A percentile compares a stretch with the other conserved stretches of the same genome.
Evolutionary conservation across 2,797 vertebrate genomes (phyloP).

Genomic region (Antrozous pallidus): DNA sequence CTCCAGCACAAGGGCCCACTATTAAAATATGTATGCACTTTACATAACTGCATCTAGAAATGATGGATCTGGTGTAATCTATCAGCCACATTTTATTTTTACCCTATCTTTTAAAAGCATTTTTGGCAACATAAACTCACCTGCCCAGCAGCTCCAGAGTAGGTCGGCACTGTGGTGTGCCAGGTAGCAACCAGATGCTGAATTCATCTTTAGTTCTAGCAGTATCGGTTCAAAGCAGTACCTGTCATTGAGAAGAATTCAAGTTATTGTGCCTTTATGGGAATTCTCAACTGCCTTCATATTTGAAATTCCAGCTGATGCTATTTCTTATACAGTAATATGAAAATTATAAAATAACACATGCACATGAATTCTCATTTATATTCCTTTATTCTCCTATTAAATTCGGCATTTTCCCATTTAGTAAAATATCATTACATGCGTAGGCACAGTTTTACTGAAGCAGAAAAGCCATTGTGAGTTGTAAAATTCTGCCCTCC

Average conservation of each 20-base stretch:
- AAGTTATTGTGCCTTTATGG: not conserved
- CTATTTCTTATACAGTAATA: not conserved
- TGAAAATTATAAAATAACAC: not conserved
- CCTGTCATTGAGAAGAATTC: not conserved
- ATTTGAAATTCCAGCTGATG: conserved; percentile 40
- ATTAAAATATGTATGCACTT: conserved; percentile 54
- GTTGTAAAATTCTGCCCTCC: not conserved
- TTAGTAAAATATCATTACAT: conserved; percentile 20
- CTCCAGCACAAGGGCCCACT: not conserved
- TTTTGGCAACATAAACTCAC: conserved; percentile 57
- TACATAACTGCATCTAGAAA: conserved; percentile 36
- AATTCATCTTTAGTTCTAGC: conserved; percentile 15
- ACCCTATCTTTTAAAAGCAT: conserved; percentile 62
- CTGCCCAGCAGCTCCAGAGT: not conserved
- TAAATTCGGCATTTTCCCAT: not conserved
- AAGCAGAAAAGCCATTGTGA: conserved; percentile 47
- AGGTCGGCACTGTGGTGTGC: not conserved
- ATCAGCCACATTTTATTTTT: conserved; percentile 51
- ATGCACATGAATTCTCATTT: not conserved
- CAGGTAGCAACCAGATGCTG: not conserved
- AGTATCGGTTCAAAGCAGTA: not conserved
- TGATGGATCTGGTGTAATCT: conserved; percentile 16
- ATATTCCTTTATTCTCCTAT: not conserved
- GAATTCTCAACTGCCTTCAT: not conserved
- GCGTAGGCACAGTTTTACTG: not conserved